Evolutionary conservation across 2,797 vertebrate species (phyloP), one percentile per base, ranked within the genome.

Genomic region (Halcyon chelicuti): DNA sequence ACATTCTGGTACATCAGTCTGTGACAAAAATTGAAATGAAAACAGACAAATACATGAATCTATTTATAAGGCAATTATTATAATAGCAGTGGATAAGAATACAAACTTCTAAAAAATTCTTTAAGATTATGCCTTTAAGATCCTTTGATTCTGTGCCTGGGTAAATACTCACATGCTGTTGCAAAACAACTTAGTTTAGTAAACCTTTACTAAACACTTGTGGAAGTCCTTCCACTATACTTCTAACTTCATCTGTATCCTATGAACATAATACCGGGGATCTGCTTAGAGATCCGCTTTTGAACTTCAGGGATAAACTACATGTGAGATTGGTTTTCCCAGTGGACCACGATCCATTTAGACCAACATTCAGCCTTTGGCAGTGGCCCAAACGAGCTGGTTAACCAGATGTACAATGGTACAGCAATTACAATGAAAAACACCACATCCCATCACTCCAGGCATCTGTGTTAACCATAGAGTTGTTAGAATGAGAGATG

Each of bases 1-100:
- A 95, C 96, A 97, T 97, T 97, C 96, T 95, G 80, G 90, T 93
- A 89, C 91, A 91, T 96, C 89, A 80, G 68, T 96, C 96, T 97
- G 90, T 89, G 87, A 90, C 80, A 96, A 96, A 97, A 95, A 92
- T 65, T 95, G 96, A 97, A 98, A 96, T 96, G 76, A 93, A 96
- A 97, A 93, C 79, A 96, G 95, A 88, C 81, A 96, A 96, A 96
- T 88, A 49, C 51, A 55, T 90, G 55, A 71, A 80, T 93, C 86
- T 95, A 15, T 96, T 95, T 95, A 83, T 75, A 87, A 96, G 84
- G 87, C 61, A 94, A 76, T 95, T 94, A 81, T 74, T 94, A 37
- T 79, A 84, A 75, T 86, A 86, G 63, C 5, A 15, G 52, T 94
- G 65, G 74, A 37, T 94, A 96, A 74, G 68, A 83, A 84, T 94